A percentile compares a stretch with the other conserved stretches of the same genome.
phyloP scores from a whole-genome alignment of 2,888 invertebrate species.

The Agriopis marginaria region DNA sequence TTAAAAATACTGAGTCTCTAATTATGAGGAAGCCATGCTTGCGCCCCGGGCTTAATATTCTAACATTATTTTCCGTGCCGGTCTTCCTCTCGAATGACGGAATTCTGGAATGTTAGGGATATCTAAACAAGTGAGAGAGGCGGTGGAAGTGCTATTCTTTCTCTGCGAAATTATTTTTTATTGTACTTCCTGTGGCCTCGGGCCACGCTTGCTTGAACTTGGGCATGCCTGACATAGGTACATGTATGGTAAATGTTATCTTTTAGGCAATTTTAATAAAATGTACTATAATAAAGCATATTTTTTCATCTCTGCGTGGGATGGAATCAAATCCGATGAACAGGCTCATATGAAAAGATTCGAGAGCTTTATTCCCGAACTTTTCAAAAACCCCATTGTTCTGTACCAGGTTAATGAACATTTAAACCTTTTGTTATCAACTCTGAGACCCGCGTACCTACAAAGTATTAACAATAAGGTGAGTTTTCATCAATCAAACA shows the following conservation, averaged over 20 bases:
- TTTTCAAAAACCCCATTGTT: constrained; percentile 29
- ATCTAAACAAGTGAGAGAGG: constrained; percentile 31
- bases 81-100: constrained; percentile 23
- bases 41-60: constrained; percentile 51
- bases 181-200: constrained; percentile 15
- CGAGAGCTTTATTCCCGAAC: constrained; percentile 24
- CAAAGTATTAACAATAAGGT: constrained; percentile 44
- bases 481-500: constrained; percentile 49
- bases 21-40: constrained; percentile 55
- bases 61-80: constrained; percentile 49
- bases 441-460: constrained; percentile 28
- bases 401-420: constrained; percentile 31
- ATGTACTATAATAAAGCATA: neutral
- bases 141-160: constrained; percentile 6
- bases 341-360: constrained; percentile 16
- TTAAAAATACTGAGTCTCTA: constrained; percentile 56
- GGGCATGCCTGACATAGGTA: constrained; percentile 8
- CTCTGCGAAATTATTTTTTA: constrained; percentile 27
- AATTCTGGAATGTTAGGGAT: constrained; percentile 28
- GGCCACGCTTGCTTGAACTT: constrained; percentile 5
- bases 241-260: neutral
- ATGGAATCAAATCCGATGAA: constrained; percentile 8
- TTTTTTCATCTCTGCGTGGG: neutral
- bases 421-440: constrained; percentile 34
- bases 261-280: neutral